A percentile compares a stretch with the other conserved stretches of the same genome.
These are phyloP conservation scores for Diabrotica balteata DNA, from an alignment of 2,888 invertebrate species.

Conservation along the genomic window DNA sequence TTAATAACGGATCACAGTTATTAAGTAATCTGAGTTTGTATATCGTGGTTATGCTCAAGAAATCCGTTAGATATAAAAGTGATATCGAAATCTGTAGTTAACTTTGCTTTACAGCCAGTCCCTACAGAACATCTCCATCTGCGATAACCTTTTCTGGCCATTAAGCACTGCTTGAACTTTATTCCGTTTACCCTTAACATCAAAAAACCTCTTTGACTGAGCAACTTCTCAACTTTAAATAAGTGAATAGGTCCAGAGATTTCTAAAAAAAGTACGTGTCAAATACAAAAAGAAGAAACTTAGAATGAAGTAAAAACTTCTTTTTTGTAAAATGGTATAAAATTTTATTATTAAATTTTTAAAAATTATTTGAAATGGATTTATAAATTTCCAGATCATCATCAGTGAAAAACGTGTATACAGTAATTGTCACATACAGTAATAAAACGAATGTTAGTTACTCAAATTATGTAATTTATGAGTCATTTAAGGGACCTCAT, in stretches of 20 bases:
- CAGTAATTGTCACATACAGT: too few relatives aligned
- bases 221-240: background rate
- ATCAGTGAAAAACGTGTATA: too few relatives aligned
- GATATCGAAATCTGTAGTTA: background rate
- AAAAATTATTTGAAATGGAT: too few relatives aligned
- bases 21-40: background rate
- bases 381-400: too few relatives aligned
- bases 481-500: too few relatives aligned
- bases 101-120: constrained; percentile 1
- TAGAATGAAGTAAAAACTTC: too few relatives aligned
- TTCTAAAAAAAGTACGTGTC: background rate
- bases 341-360: too few relatives aligned
- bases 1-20: background rate
- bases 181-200: constrained; percentile 9
- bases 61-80: background rate
- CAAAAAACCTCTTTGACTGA: background rate
- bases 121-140: constrained; percentile 8
- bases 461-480: too few relatives aligned
- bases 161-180: background rate
- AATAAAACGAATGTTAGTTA: too few relatives aligned
- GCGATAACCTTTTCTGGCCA: background rate
- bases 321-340: too few relatives aligned
- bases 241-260: background rate
- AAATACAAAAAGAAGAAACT: too few relatives aligned
- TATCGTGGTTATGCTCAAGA: constrained; percentile 5